Evolutionary conservation across 2,888 invertebrate genomes (phyloP), one percentile per base, ranked within the genome.

Genomic region (Yponomeuta plumbellus): DNA sequence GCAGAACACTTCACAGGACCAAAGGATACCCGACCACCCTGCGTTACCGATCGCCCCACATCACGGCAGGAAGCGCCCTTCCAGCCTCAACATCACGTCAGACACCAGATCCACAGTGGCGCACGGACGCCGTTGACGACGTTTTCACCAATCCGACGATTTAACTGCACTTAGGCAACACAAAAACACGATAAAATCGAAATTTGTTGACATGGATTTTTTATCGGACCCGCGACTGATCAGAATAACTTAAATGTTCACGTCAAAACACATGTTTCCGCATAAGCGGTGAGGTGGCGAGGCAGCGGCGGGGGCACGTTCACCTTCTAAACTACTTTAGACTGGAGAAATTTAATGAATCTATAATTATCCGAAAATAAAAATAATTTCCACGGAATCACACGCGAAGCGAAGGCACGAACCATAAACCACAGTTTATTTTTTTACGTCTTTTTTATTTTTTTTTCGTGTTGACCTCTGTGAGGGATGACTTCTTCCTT

Each of bases 241-340:
- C 81, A 77, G 11, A 70, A 80, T 84, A 82, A 77, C 76, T 79
- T 77, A 74, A 75, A 88, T 88, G 80, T 89, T 84, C 84, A 88
- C 89, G 86, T 88, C 88, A 81, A 83, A 88, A 90, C 89, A 90
- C 89, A 90, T 88, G 88, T 86, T 90, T 86, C 80, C 78, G 81
- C 77, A 78, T 80, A 80, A 75, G 75, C 76, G 75, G 75, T 76
- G 76, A 80, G 74, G 78, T 74, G 74, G 77, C 73, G 70, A 79
- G 44, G 77, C 80, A 74, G 79, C 77, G 73, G 74, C 70, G 76
- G 77, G 79, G 74, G 75, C 78, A 74, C 78, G 77, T 79, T 76
- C 78, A 78, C 76, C 74, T 80, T 76, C 70, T 73, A 72, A 72
- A 83, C 83, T 83, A 80, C 76, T 86, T 80, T 78, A 72, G 75